Percentiles rank a stretch among this genome's conserved stretches.
phyloP scores from a whole-genome alignment of 1,140 invertebrate species.

The Papilio helenus region DNA sequence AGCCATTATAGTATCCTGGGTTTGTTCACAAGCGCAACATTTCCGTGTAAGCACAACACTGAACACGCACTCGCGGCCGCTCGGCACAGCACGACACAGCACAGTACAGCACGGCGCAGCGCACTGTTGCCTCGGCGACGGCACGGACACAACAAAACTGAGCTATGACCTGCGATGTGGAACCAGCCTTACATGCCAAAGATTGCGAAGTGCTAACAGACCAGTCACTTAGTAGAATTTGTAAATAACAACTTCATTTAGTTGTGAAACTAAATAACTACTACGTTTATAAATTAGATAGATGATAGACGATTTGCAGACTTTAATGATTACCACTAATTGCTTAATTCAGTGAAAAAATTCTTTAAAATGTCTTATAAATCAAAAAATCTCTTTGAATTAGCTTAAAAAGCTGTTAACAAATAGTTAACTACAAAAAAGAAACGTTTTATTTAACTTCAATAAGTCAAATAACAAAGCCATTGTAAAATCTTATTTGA shows the following conservation, averaged over 20 bases:
- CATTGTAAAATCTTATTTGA: background rate
- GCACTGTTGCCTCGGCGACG: conserved; percentile 71
- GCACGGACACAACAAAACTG: conserved; percentile 71
- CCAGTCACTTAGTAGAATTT: conserved; percentile 15
- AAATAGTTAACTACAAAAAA: background rate
- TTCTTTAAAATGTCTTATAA: background rate
- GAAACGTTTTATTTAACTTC: background rate
- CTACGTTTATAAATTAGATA: background rate
- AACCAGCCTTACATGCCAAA: conserved; percentile 57
- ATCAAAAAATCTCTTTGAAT: background rate
- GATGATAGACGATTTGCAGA: background rate
- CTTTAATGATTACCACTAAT: background rate
- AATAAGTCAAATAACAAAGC: background rate
- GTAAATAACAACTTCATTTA: background rate
- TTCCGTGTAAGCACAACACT: conserved; percentile 69
- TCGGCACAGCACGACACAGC: conserved; percentile 14
- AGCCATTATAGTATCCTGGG: conserved; percentile 70
- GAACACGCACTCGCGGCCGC: conserved; percentile 47
- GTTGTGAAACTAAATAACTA: background rate
- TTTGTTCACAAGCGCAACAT: conserved; percentile 63
- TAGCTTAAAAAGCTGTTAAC: background rate
- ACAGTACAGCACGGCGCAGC: background rate
- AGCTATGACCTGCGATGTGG: conserved; percentile 57
- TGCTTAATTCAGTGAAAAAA: background rate
- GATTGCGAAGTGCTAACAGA: conserved; percentile 48